phyloP scores from a whole-genome alignment of 2,888 invertebrate species.

The Apotomis turbidana region DNA sequence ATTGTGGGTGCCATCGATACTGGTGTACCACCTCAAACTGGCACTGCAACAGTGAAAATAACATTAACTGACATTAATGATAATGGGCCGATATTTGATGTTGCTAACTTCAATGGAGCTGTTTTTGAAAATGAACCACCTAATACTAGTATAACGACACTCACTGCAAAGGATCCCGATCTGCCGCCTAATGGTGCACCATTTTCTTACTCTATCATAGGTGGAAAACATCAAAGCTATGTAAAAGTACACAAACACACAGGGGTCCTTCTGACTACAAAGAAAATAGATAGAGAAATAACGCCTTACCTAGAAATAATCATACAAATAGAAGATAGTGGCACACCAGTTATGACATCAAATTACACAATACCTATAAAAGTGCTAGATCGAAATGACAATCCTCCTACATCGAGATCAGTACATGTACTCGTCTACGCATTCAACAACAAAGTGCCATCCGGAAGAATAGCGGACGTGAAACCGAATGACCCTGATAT shows the following conservation, averaged over 20 bases:
- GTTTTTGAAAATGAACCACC: conserved; percentile 94
- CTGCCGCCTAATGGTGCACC: conserved; percentile 95
- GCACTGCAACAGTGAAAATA: conserved; percentile 93
- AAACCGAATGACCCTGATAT: conserved; percentile 96
- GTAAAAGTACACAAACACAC: conserved; percentile 91
- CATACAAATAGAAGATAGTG: conserved; percentile 95
- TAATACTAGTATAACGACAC: conserved; percentile 91
- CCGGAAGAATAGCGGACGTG: conserved; percentile 94
- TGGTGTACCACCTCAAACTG: conserved; percentile 95
- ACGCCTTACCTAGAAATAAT: conserved; percentile 89
- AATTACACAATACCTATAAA: conserved; percentile 90
- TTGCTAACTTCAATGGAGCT: conserved; percentile 88
- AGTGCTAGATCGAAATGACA: conserved; percentile 95
- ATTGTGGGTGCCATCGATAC: conserved; percentile 95
- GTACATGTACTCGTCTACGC: conserved; percentile 91
- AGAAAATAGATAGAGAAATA: conserved; percentile 91
- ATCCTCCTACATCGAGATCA: conserved; percentile 92
- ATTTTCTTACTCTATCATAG: conserved; percentile 91
- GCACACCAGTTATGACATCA: conserved; percentile 91
- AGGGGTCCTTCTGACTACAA: conserved; percentile 91
- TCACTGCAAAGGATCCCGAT: conserved; percentile 95
- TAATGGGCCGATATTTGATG: conserved; percentile 93
- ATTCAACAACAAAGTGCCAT: conserved; percentile 89
- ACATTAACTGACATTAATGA: conserved; percentile 95
- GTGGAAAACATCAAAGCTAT: conserved; percentile 90